phyloP scores from a whole-genome alignment of 2,797 vertebrate genomes.

The Myripristis murdjan region DNA sequence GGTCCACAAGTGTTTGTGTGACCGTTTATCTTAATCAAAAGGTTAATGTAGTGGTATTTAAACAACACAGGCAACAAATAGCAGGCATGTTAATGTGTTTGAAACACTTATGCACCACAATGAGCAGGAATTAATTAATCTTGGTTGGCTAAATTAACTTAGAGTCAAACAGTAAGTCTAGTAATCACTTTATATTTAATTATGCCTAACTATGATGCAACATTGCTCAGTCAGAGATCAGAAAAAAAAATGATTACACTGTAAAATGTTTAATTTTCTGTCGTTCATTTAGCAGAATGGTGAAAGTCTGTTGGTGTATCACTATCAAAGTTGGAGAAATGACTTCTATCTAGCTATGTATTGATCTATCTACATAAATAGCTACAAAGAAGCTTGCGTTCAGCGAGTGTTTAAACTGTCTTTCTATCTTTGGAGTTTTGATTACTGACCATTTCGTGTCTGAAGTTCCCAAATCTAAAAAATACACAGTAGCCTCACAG shows the following conservation, averaged over 20 bases:
- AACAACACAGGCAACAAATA: conserved; percentile 34
- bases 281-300: neutral
- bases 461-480: too few relatives aligned
- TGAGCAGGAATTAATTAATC: conserved; percentile 11
- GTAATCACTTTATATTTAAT: too few relatives aligned
- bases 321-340: neutral
- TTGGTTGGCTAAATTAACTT: neutral
- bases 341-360: too few relatives aligned
- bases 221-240: too few relatives aligned
- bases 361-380: too few relatives aligned
- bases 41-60: conserved; percentile 61
- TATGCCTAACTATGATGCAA: neutral
- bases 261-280: neutral
- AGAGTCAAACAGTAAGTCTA: too few relatives aligned
- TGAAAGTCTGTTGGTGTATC: neutral
- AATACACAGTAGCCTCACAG: too few relatives aligned
- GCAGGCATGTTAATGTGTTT: conserved; percentile 19
- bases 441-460: too few relatives aligned
- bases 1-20: conserved; percentile 40
- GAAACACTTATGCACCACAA: conserved; percentile 5
- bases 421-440: too few relatives aligned
- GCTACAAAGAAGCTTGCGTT: too few relatives aligned
- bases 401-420: too few relatives aligned
- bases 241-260: too few relatives aligned
- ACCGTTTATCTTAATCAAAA: conserved; percentile 66